A percentile compares a stretch with the other conserved stretches of the same genome.
Evolutionary conservation across 1,140 invertebrate genomes (phyloP).

Genomic region (Ylistrum balloti): DNA sequence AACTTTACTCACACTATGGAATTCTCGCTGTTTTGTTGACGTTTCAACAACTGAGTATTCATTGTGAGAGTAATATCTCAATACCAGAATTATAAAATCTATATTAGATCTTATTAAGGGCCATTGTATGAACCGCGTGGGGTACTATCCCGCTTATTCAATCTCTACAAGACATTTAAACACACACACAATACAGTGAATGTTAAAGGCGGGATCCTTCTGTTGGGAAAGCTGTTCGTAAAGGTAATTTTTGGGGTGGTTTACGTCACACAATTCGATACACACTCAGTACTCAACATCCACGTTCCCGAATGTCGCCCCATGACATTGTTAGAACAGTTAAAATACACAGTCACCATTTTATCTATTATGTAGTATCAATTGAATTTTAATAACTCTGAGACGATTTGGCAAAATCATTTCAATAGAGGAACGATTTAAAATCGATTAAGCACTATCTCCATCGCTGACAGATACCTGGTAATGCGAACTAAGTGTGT

Average conservation of each 20-base stretch:
- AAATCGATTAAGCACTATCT: background rate
- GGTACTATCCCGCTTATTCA: background rate
- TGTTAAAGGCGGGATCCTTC: background rate
- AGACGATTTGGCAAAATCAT: background rate
- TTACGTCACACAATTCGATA: background rate
- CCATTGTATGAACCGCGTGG: background rate
- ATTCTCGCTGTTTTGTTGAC: background rate
- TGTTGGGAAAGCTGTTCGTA: background rate
- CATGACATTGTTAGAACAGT: background rate
- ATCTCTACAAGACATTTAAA: background rate
- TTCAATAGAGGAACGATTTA: background rate
- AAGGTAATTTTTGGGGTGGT: background rate
- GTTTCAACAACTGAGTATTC: background rate
- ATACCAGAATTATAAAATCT: constrained; percentile 17
- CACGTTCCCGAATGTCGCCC: background rate
- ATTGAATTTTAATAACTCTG: background rate
- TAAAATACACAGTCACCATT: background rate
- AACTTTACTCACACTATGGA: background rate
- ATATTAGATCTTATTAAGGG: background rate
- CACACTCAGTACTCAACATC: background rate
- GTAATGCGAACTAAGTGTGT: background rate
- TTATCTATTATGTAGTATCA: background rate
- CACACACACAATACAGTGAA: background rate
- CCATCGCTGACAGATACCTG: background rate
- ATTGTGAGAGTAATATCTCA: background rate